Conservation (phyloP, 2,888 invertebrate species). For the Lycophotia porphyrea region DNA sequence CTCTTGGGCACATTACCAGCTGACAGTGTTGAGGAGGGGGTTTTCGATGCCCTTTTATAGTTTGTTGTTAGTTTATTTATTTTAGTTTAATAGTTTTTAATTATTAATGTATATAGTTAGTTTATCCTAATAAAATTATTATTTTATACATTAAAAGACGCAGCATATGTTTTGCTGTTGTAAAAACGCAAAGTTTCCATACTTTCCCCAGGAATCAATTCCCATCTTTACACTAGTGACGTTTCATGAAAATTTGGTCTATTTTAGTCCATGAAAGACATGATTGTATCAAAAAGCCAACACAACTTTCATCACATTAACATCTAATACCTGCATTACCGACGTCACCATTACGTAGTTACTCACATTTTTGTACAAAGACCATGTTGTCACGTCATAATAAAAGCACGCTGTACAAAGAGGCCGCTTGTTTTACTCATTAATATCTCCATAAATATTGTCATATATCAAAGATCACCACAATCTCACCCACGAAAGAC, state of each 20-base stretch:
- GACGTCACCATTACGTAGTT: background rate
- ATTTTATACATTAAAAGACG: too few relatives aligned
- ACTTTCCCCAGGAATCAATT: background rate
- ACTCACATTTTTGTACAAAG: background rate
- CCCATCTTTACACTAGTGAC: background rate
- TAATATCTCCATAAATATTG: background rate
- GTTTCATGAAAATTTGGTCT: too few relatives aligned
- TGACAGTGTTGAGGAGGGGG: too few relatives aligned
- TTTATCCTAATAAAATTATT: too few relatives aligned
- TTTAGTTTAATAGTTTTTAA: too few relatives aligned
- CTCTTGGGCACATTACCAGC: too few relatives aligned
- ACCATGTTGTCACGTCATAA: conserved; percentile 6
- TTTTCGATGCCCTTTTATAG: too few relatives aligned
- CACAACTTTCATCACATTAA: background rate
- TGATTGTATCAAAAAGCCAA: background rate
- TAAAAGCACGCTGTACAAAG: conserved; percentile 71
- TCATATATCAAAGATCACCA: background rate
- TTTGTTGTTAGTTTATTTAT: too few relatives aligned
- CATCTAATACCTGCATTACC: background rate
- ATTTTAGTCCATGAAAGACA: background rate
- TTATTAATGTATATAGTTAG: too few relatives aligned
- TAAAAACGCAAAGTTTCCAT: background rate
- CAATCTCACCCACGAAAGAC: background rate
- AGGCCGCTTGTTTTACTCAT: conserved; percentile 59
- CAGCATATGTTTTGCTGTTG: background rate